Percentiles rank a stretch among this genome's conserved stretches.
Conservation (phyloP, 2,888 invertebrate species). For the Drosophila demipolita region DNA sequence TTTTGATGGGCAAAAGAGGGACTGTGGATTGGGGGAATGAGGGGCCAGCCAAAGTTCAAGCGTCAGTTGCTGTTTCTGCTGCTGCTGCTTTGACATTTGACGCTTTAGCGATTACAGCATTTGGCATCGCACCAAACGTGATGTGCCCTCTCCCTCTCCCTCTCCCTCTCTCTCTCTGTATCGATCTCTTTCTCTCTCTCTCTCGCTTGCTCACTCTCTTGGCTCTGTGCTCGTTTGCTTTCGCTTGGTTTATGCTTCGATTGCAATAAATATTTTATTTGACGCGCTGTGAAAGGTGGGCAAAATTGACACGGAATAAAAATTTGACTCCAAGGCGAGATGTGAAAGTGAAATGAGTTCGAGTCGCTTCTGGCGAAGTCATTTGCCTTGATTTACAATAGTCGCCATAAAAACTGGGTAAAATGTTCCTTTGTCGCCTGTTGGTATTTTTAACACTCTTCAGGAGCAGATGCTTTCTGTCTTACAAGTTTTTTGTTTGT, state of each 20-base stretch:
- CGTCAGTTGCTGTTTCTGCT: constrained; percentile 36
- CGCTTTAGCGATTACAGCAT: constrained; percentile 44
- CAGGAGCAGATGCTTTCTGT: constrained; percentile 1
- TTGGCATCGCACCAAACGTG: constrained; percentile 56
- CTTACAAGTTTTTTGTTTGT: neutral
- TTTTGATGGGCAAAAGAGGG: neutral
- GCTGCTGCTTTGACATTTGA: constrained; percentile 65
- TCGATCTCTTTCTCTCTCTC: neutral
- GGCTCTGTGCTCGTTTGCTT: constrained; percentile 16
- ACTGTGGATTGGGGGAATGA: neutral
- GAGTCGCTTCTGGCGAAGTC: constrained; percentile 24
- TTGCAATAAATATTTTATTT: constrained; percentile 72
- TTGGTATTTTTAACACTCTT: constrained; percentile 4
- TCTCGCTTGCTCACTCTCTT: neutral
- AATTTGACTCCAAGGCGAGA: constrained; percentile 6
- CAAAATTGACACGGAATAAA: constrained; percentile 48
- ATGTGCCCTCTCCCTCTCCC: constrained; percentile 27
- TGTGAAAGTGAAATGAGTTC: constrained; percentile 18
- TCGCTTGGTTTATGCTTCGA: constrained; percentile 32
- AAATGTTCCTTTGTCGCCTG: constrained; percentile 27
- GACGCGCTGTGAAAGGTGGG: constrained; percentile 55
- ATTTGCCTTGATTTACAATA: constrained; percentile 55
- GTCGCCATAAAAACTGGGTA: constrained; percentile 47
- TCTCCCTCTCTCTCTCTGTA: neutral
- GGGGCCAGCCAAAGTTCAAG: constrained; percentile 42